Evolutionary conservation across 2,113 vertebrate genomes (phyloP).

Genomic region (Bos indicus): DNA sequence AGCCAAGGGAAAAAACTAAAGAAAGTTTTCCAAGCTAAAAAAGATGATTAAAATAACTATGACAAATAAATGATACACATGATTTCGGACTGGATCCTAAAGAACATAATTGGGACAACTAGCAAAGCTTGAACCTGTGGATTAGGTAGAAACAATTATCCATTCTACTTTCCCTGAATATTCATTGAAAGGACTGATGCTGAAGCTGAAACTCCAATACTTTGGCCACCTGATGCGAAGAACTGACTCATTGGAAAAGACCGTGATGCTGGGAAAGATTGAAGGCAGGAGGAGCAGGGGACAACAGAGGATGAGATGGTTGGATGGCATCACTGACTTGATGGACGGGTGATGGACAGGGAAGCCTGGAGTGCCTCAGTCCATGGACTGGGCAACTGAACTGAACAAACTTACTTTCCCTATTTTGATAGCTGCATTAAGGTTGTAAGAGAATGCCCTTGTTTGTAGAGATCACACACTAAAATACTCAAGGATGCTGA

Average conservation of each 20-base stretch:
- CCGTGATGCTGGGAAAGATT: not conserved
- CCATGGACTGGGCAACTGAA: not conserved
- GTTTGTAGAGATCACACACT: not conserved
- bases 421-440: not conserved
- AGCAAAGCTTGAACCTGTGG: not conserved
- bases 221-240: not conserved
- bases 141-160: not conserved
- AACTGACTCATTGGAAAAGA: not conserved
- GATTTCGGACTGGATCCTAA: not conserved
- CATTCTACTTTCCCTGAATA: not conserved
- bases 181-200: not conserved
- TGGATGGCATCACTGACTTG: not conserved
- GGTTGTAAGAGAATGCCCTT: not conserved
- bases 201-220: not conserved
- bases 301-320: not conserved
- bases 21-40: not conserved
- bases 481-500: not conserved
- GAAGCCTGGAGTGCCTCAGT: fast-evolving
- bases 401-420: not conserved
- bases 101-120: not conserved
- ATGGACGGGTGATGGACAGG: not conserved
- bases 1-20: not conserved
- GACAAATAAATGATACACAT: not conserved
- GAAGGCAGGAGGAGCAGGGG: not conserved
- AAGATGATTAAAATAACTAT: not conserved